Base-by-base conservation (phyloP, 2,888 invertebrate genomes). In the Cantharis rustica region DNA sequence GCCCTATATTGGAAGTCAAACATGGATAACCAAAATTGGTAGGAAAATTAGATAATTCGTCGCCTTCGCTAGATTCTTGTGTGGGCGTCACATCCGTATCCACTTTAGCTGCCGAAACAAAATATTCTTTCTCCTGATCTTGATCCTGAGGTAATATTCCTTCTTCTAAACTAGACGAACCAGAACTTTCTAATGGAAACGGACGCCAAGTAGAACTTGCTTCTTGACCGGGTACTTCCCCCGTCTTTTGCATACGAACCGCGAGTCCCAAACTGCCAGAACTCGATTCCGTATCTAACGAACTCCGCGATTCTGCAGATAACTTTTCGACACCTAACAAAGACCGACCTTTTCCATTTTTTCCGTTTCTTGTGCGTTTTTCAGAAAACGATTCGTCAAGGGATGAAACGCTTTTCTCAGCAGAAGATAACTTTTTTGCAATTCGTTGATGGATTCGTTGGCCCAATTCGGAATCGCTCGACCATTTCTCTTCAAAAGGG, bases 101-200 rank as follows among this genome's bases (percentile, higher is more conserved):
- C 1, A 88, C 80, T 82, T 86, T 87, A 71, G 85, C 86, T 72
- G 85, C 86, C 76, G 87, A 83, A 76, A 89, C 81, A 78, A 88
- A 88, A 81, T 88, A 88, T 79, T 88, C 89, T 64, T 87, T 86
- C 75, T 86, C 88, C n/a, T 84, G 75, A 79, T 93, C 93, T 61
- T 92, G 92, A 85, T 95, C 95, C 68, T 94, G 93, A 10, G 95
- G 94, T 83, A 94, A 92, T 90, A 95, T 93, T 7, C 93, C 94
- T 85, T 96, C 96, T 87, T 96, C 96, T 68, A 95, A 91, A 85
- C 95, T 96, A 3, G 95, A 95, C 79, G 95, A 95, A 61, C 95
- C 95, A 71, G 95, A 95, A 85, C 95, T 95, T 85, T 95, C 95
- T 15, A 96, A 91, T 17, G 95, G 93, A 85, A 95, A 96, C 3